Base-by-base conservation (phyloP, 2,113 vertebrate species). In the Leptodactylus fuscus region DNA sequence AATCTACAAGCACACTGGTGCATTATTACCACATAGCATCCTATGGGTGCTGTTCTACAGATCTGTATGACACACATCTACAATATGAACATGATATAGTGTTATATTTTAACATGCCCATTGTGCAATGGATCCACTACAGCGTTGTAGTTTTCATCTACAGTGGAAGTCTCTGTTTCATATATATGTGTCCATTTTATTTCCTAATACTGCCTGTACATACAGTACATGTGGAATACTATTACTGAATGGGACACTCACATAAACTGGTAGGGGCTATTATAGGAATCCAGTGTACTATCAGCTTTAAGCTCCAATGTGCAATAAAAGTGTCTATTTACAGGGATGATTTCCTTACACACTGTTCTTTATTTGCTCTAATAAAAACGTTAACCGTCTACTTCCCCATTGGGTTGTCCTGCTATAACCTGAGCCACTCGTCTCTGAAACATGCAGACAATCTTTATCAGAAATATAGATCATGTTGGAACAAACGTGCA, bases 291-390 rank as follows among this genome's bases (percentile, higher is more conserved):
- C 65, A 67, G 62, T 48, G 46, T 48, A 48, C 12, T 7, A 36
- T 34, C 62, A 67, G 5, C 32, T 36, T 36, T 36, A 18, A 34
- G 62, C 32, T 69, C 32, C 65, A 69, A 65, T 65, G 60, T 65
- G 29, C 29, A 65, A 22, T 69, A 38, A 69, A 36, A 69, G 65
- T 36, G 65, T 38, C 65, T 20, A 69, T 69, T 69, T 69, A 69
- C 65, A 69, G 65, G 38, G 18, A 69, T 69, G 65, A 69, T 69
- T 69, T 69, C 32, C 32, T 36, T 38, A 20, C 34, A 27, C 34
- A 10, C 27, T 16, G 27, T 69, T 18, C 24, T 34, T 34, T 67
- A 38, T 69, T 69, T 38, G 65, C 18, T 20, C 65, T 69, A 69
- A 69, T 22, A 69, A 38, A 62, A 69, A 38, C 65, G 18, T 69